Evolutionary conservation across 2,113 vertebrate genomes (phyloP).

Genomic region (Epinephelus fuscoguttatus): DNA sequence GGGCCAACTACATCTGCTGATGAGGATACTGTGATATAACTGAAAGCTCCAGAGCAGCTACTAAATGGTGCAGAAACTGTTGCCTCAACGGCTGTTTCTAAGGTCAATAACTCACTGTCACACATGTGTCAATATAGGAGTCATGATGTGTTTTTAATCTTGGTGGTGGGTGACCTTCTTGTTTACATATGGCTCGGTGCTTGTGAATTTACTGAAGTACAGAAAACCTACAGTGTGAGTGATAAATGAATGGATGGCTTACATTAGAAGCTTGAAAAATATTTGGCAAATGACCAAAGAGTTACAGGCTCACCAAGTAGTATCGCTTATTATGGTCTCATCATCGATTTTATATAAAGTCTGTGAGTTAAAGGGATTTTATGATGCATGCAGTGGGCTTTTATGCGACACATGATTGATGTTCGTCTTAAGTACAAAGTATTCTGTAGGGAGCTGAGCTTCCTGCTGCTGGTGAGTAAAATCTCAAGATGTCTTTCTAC

Average conservation of each 20-base stretch:
- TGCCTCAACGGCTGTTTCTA: not conserved
- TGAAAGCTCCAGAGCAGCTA: not conserved
- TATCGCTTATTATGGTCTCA: not conserved
- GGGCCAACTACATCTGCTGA: not conserved
- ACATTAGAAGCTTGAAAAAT: not conserved
- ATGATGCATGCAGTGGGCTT: slow-evolving; percentile 9
- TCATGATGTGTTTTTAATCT: not conserved
- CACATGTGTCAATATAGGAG: not conserved
- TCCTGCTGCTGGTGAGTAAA: not conserved
- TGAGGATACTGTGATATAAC: not conserved
- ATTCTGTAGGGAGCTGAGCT: not conserved
- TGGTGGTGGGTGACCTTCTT: not conserved
- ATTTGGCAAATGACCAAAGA: slow-evolving; percentile 8
- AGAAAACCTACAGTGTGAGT: not conserved
- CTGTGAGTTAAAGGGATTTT: slow-evolving; percentile 15
- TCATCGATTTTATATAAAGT: slow-evolving; percentile 14
- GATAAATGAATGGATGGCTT: not conserved
- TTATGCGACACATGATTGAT: slow-evolving; percentile 27
- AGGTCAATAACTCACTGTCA: not conserved
- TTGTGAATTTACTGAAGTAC: not conserved
- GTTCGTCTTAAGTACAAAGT: not conserved
- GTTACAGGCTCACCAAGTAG: slow-evolving; percentile 9
- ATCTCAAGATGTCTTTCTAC: not conserved
- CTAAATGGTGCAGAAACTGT: not conserved
- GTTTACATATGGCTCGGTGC: not conserved